Evolutionary conservation across 1,140 invertebrate genomes (phyloP).

Genomic region (Asbolus verrucosus): DNA sequence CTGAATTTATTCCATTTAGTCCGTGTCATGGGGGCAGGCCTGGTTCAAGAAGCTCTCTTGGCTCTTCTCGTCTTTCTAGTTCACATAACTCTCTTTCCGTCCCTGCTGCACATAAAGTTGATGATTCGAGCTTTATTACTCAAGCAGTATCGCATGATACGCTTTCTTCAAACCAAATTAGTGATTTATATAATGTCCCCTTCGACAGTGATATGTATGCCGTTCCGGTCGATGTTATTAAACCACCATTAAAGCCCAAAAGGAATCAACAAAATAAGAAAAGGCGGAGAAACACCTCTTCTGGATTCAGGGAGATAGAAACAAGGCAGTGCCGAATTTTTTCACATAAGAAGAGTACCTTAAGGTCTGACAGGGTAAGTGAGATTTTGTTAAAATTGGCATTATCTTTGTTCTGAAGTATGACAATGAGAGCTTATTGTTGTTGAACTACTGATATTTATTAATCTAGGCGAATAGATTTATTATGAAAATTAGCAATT

Average conservation of each 20-base stretch:
- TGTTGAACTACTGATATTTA: no score
- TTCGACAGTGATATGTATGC: constrained; percentile 89
- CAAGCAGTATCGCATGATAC: constrained; percentile 88
- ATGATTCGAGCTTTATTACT: constrained; percentile 87
- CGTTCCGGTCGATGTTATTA: constrained; percentile 82
- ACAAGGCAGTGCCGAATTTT: constrained; percentile 38
- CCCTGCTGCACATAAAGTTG: constrained; percentile 75
- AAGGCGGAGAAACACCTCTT: constrained; percentile 71
- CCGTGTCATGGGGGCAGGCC: constrained; percentile 76
- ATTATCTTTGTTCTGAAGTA: no score
- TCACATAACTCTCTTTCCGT: constrained; percentile 84
- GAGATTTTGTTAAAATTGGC: background rate
- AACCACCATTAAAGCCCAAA: constrained; percentile 71
- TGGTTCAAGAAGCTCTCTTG: constrained; percentile 78
- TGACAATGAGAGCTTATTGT: no score
- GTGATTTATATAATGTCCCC: constrained; percentile 87
- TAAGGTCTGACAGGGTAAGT: constrained; percentile 48
- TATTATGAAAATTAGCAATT: no score
- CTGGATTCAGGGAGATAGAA: constrained; percentile 66
- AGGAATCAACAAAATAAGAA: constrained; percentile 70
- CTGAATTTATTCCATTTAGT: constrained; percentile 73
- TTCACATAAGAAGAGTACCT: constrained; percentile 37
- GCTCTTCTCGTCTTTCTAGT: constrained; percentile 78
- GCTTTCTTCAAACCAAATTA: constrained; percentile 77
- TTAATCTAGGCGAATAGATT: no score